Base-by-base conservation (phyloP, 2,113 vertebrate genomes). In the Odontesthes bonariensis region DNA sequence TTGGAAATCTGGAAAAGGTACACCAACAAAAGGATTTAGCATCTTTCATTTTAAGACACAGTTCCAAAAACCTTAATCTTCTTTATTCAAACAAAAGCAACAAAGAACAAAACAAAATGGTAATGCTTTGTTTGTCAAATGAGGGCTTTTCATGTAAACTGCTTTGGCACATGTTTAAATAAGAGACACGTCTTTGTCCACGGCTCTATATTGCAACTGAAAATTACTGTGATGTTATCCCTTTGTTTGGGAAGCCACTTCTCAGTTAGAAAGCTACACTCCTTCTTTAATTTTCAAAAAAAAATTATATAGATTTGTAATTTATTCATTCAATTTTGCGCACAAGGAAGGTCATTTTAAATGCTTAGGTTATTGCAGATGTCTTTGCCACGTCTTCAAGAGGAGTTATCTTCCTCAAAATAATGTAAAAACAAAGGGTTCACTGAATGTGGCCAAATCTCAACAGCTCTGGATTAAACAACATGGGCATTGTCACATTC, bases 31-130 rank as follows among this genome's bases (percentile, higher is more conserved):
- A 81, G 80, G 87, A 81, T 88, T 87, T 87, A 68, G 69, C 59
- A 68, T 79, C 61, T 84, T 90, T 88, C 51, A 77, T 85, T 86
- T 90, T 75, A 27, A 59, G 81, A 82, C 86, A 75, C 53, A 62
- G 60, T 81, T 86, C 66, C 81, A 58, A 86, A 90, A 79, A 64
- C 67, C 72, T 80, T 91, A 85, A 88, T 89, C 77, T 84, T 79
- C 77, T 88, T 85, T 89, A 67, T 86, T 84, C 80, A 66, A 73
- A 86, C 81, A 85, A 88, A 85, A 82, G 73, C 64, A 85, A 69
- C 38, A 59, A 63, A 75, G 60, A 82, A 85, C 69, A 84, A 65
- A 89, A 77, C 66, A 77, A 64, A 84, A 82, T 69, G 74, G 40
- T 70, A 55, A 76, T 84, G 69, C 80, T 84, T 81, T 66, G 77